Conservation (phyloP, 2,113 vertebrate genomes). For the Vimba vimba region DNA sequence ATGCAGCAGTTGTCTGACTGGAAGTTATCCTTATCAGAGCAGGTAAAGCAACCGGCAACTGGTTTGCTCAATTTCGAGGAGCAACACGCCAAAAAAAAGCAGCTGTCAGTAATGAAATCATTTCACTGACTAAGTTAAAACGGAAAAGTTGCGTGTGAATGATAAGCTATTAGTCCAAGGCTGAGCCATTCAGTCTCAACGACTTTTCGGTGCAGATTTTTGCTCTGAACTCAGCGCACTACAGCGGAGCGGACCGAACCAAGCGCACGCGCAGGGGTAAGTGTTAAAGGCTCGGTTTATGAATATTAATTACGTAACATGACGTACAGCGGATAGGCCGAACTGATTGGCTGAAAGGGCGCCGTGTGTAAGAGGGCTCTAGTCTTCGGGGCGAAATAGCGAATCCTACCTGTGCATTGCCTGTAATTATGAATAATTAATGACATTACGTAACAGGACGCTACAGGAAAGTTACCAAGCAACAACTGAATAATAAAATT, state of each 20-base stretch:
- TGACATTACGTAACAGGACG: neutral
- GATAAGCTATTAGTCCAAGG: neutral
- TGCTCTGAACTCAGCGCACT: neutral
- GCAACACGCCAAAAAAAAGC: neutral
- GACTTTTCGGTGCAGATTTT: neutral
- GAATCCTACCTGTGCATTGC: neutral
- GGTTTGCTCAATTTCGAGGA: neutral
- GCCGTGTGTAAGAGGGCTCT: neutral
- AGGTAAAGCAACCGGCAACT: constrained; percentile 23
- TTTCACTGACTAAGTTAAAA: neutral
- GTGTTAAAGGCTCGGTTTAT: neutral
- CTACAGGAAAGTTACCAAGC: neutral
- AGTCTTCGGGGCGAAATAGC: neutral
- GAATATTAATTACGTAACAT: constrained; percentile 11
- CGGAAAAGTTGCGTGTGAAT: neutral
- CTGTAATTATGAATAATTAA: neutral
- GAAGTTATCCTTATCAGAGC: constrained; percentile 8
- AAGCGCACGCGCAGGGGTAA: too few species aligned
- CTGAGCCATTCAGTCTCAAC: neutral
- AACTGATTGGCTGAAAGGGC: neutral
- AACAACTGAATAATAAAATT: neutral
- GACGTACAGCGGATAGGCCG: neutral
- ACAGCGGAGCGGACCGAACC: constrained; percentile 2
- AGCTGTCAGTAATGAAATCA: neutral
- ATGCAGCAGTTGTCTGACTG: neutral